phyloP scores from a whole-genome alignment of 2,888 invertebrate genomes.

The Chaetoderma sp. region DNA sequence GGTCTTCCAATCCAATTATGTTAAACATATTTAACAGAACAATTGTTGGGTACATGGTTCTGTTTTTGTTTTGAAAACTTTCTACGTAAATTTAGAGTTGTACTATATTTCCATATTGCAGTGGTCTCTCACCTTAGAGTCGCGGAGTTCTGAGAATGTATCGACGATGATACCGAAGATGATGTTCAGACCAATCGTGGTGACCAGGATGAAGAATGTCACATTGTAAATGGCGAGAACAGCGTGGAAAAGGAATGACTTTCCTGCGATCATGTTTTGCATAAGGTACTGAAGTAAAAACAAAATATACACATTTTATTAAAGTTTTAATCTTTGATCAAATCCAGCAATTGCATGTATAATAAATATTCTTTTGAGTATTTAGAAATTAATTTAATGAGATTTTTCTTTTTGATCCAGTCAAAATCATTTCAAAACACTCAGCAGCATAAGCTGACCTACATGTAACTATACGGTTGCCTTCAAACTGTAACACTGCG shows the following conservation, averaged over 20 bases:
- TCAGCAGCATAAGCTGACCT: too few species aligned
- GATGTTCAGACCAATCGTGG: slow-evolving; percentile 68
- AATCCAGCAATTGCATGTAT: too few species aligned
- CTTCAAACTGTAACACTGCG: too few species aligned
- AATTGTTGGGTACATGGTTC: too few species aligned
- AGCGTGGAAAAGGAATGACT: slow-evolving; percentile 43
- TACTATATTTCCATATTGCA: neutral
- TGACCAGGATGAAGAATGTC: slow-evolving; percentile 67
- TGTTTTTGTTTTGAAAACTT: neutral
- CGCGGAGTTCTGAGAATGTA: slow-evolving; percentile 68
- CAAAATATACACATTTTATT: neutral
- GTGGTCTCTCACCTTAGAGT: slow-evolving; percentile 57
- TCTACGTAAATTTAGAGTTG: neutral
- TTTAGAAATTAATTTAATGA: neutral
- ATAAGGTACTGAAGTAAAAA: slow-evolving; percentile 30
- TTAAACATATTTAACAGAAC: too few species aligned
- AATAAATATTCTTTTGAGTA: too few species aligned
- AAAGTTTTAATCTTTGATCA: too few species aligned
- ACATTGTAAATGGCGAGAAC: slow-evolving; percentile 59
- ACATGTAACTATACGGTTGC: too few species aligned
- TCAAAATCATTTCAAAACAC: neutral
- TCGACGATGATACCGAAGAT: slow-evolving; percentile 69
- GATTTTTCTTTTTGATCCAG: neutral
- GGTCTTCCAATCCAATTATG: too few species aligned
- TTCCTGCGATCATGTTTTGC: slow-evolving; percentile 25